Evolutionary conservation across 2,888 invertebrate species (phyloP).

Genomic region (Sympetrum striolatum): DNA sequence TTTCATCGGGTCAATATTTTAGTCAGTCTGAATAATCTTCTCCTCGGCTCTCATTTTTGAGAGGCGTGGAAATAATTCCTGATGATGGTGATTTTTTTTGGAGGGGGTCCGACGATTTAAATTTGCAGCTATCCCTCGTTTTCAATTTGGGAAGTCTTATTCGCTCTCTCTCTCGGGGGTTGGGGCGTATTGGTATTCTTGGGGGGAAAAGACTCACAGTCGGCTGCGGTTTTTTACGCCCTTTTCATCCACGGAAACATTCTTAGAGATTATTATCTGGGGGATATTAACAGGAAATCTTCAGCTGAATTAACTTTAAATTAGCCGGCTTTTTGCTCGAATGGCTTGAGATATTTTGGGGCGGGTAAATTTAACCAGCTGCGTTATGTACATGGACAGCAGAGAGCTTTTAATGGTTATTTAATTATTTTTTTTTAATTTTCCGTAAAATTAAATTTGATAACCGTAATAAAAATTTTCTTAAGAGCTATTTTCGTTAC

Average conservation of each 20-base stretch:
- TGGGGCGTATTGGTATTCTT: neutral
- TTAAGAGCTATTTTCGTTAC: too few relatives aligned
- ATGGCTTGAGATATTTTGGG: too few relatives aligned
- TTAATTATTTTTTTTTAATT: too few relatives aligned
- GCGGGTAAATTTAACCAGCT: too few relatives aligned
- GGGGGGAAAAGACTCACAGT: neutral
- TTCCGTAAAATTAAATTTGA: too few relatives aligned
- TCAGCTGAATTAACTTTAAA: too few relatives aligned
- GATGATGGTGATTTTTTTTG: conserved; percentile 1
- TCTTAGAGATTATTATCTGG: neutral
- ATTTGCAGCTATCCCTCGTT: neutral
- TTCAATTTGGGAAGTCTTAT: conserved; percentile 1
- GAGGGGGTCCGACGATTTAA: conserved; percentile 3
- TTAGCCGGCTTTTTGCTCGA: too few relatives aligned
- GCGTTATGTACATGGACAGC: too few relatives aligned
- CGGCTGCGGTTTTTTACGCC: neutral
- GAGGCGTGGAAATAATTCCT: conserved; percentile 37
- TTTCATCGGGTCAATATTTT: conserved; percentile 20
- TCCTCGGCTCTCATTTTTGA: neutral
- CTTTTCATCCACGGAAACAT: neutral
- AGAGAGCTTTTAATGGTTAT: too few relatives aligned
- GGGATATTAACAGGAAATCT: too few relatives aligned
- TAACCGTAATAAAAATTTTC: too few relatives aligned
- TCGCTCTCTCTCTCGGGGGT: neutral
- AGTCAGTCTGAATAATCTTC: conserved; percentile 22